Base-by-base conservation (phyloP, 2,797 vertebrate species). In the Rhincodon typus region DNA sequence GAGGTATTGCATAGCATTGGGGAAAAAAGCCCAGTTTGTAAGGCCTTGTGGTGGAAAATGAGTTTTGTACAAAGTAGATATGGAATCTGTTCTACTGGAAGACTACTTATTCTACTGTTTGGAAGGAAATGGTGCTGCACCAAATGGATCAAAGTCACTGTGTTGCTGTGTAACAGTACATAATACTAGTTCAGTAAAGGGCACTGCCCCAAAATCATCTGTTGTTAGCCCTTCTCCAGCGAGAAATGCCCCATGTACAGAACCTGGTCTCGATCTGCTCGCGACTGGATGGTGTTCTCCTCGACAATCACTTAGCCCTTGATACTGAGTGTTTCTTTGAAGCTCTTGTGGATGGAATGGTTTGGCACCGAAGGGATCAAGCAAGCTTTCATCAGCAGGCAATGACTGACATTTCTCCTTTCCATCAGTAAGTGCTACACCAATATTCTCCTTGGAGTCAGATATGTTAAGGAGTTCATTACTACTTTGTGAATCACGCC, bases 391-490 rank as follows among this genome's bases (percentile, higher is more conserved):
- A 0, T 99, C 99, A 0, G 97, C 38, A 1, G 98, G 98, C 96
- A 98, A 96, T 6, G 97, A 95, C 0, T 97, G 97, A 6, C 96
- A 97, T 69, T 98, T 97, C 96, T 99, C 99, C 88, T 98, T 99
- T 74, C 97, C 97, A 1, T 99, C 99, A 0, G 97, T 96, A 96
- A 99, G 96, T 0, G 98, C 97, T 0, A 99, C 72, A 0, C 99
- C 98, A 94, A 99, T 99, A 97, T 99, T 99, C 97, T 99, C 99
- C 96, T 99, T 99, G 0, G 99, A 99, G 97, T 99, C 98, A 0
- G 98, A 99, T 96, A 99, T 98, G 72, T 98, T 98, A 15, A 99
- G 97, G 96, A 99, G 98, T 97, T 99, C 99, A 0, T 98, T 99
- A 98, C 99, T 99, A 97, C 99, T 99, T 96, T 99, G 99, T 0